phyloP scores from a whole-genome alignment of 2,113 vertebrate genomes.

The Scatophagus argus region DNA sequence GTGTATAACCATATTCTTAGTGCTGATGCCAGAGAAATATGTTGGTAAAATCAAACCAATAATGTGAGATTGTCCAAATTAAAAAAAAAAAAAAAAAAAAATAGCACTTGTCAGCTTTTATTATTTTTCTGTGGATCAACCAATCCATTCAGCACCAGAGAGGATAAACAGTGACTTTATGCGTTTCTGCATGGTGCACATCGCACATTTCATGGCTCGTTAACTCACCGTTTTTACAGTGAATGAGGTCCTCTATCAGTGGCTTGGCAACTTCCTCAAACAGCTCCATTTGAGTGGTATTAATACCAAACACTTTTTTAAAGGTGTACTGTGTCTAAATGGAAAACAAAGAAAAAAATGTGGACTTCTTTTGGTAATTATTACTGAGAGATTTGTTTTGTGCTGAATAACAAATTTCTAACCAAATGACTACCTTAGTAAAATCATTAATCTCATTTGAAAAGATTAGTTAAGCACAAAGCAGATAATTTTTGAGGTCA shows the following conservation, averaged over 20 bases:
- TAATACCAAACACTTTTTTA: constrained; percentile 93
- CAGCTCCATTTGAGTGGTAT: constrained; percentile 88
- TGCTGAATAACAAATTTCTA: no score
- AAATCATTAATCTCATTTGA: no score
- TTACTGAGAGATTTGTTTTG: no score
- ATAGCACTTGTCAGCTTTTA: no score
- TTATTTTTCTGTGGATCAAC: not conserved
- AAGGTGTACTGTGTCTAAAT: constrained; percentile 94
- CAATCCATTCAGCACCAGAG: not conserved
- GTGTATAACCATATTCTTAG: not conserved
- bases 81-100: no score
- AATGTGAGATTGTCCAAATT: no score
- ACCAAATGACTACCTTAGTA: no score
- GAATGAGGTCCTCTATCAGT: constrained; percentile 93
- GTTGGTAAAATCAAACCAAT: not conserved
- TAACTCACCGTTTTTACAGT: constrained; percentile 90
- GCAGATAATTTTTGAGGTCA: no score
- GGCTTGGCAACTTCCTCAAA: constrained; percentile 93
- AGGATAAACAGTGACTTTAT: not conserved
- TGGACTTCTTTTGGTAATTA: no score
- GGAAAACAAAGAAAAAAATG: constrained; percentile 6
- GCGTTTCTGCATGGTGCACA: not conserved
- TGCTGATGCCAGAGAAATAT: not conserved
- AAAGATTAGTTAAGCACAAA: no score
- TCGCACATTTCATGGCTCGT: not conserved